Evolutionary conservation across 2,113 vertebrate genomes (phyloP), one percentile per base, ranked within the genome.

Genomic region (Podilymbus podiceps): DNA sequence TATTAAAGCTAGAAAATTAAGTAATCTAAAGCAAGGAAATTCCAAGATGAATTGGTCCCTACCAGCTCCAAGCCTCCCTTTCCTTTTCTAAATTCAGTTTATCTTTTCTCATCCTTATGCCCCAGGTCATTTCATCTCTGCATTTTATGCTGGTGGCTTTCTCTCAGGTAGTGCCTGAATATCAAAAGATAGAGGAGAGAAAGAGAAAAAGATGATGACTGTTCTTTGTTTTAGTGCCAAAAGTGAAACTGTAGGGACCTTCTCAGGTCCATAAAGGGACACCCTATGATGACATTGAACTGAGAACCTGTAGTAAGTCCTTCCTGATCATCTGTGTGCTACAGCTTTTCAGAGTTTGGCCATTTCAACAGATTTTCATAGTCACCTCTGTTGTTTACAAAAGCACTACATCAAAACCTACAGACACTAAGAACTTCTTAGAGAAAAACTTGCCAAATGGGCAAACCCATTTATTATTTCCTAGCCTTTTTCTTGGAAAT

Each of bases 401-500:
- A 89, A 74, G 81, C 58, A 42, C 28, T 59, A 21, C 40, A 30
- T 85, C 88, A 92, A 92, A 91, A 85, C 40, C 52, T 52, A 30
- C 50, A 91, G 49, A 75, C 68, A 60, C 23, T 52, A 64, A 64
- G 30, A 81, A n/a, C 27, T 72, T 81, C 49, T 64, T n/a, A 60
- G 40, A 74, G 44, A 87, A 81, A 92, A 78, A 5, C 10, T 53
- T 78, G 27, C 35, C 52, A 49, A 74, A 84, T 46, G 21, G 33
- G 33, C 73, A 76, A 96, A 56, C n/a, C 8, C 35, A 15, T 82
- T 87, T 91, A 40, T 85, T 85, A 79, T 94, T 56, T 66, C 56
- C 24, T 72, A 49, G 73, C 64, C 77, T 64, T 91, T 92, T 95
- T 66, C 95, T 88, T 93, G 94, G 95, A 95, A 96, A 82, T 96